Evolutionary conservation across 2,797 vertebrate genomes (phyloP), one percentile per base, ranked within the genome.

Genomic region (Poeciliopsis gracilis): DNA sequence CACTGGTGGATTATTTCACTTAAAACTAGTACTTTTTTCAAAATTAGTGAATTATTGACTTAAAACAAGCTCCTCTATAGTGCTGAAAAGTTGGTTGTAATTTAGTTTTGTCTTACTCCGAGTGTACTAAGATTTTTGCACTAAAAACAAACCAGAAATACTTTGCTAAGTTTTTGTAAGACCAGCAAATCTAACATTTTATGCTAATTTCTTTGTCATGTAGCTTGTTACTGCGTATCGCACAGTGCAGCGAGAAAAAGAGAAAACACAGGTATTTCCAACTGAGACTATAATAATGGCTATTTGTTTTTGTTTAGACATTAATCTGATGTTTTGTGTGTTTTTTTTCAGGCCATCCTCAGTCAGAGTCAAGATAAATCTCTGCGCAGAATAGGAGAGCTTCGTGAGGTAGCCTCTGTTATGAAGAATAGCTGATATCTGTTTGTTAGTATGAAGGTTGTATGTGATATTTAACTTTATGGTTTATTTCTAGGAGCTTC

Each of bases 351-450:
- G 98, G 95, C 87, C 78, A 97, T 99, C 92, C 96, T 99, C 88
- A 97, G 97, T 94, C 97, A 99, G 93, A 98, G 97, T 95, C 98
- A 99, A 91, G 98, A 99, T 91, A 99, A 99, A 96, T 90, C 98
- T 76, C 96, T 99, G 79, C 96, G 97, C 72, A 96, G 97, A 95
- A 98, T 99, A 92, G 97, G 96, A 83, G 98, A 99, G 88, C 95
- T 99, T 70, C 95, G 97, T 90, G 98, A 99, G 97, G 98, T 7
- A 77, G 12, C 18, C 57, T 45, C n/a, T 59, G 13, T 59, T 55
- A 25, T 82, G 25, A 80, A 72, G 73, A 25, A n/a, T n/a, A 25
- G 7, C 79, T 47, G 67, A 28, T 71, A 46, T 77, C 0, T 73
- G 23, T 59, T 20, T 69, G 70, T 45, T 0, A 15, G 73, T 18